Base-by-base conservation (phyloP, 1,140 invertebrate genomes). In the Leptinotarsa lineolata region DNA sequence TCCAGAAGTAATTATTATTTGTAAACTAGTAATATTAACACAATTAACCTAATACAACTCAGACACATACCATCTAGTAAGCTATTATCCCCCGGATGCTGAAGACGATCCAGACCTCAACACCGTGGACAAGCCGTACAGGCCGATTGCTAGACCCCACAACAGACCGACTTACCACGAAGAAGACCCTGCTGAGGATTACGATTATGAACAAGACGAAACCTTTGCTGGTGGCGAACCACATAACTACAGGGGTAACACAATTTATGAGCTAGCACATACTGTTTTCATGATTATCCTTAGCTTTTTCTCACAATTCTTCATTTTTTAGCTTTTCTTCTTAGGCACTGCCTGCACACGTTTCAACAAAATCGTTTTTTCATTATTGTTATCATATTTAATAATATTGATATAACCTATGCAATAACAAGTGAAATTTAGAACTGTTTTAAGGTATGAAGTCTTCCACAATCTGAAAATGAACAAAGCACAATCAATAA, bases 11-110 rank as follows among this genome's bases (percentile, higher is more conserved):
- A n/a, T 54, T 3, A 16, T 15, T n/a, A 0, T 68, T 68, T n/a
- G 67, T 46, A 21, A 68, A 63, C 44, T 64, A 63, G 63, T n/a
- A 64, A 21, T 63, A 61, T 45, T 71, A 71, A 71, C 69, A 45
- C 21, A 45, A 63, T 64, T 64, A 71, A 61, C 60, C 24, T 71
- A 63, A 73, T 64, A 61, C 39, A 74, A 64, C n/a, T 86, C 85
- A 86, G 88, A 89, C 81, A 85, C 88, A 72, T 88, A 89, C 73
- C 87, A 89, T 85, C 84, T 89, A 76, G 87, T 89, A 81, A 87
- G 88, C 63, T 82, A 88, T 82, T 88, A 88, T 79, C 88, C 89
- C 75, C 84, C 82, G 64, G 79, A 83, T 60, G 74, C 77, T 60
- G 76, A 79, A 24, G 79, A 86, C 76, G 85, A 88, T 74, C 77